A percentile compares a stretch with the other conserved stretches of the same genome.
Conservation (phyloP, 2,113 vertebrate species). For the Pseudorasbora parva region DNA sequence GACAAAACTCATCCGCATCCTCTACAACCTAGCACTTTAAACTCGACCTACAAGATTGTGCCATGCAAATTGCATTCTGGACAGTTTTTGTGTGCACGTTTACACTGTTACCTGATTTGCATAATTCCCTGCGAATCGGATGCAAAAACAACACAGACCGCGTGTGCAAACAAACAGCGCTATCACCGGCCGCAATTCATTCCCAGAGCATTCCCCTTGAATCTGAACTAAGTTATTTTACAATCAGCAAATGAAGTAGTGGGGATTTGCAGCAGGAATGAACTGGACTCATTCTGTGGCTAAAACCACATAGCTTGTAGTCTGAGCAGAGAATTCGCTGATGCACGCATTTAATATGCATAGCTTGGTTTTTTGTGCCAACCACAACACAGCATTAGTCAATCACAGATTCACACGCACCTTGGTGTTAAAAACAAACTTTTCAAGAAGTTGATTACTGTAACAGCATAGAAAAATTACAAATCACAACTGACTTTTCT, state of each 20-base stretch:
- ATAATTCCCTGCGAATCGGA: neutral
- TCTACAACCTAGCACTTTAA: neutral
- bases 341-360: conserved; percentile 24
- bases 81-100: conserved; percentile 4
- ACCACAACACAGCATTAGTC: neutral
- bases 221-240: neutral
- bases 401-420: neutral
- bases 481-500: neutral
- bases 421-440: neutral
- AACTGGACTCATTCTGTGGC: conserved; percentile 11
- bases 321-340: neutral
- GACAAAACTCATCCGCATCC: neutral
- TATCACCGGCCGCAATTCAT: neutral
- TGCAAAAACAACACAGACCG: neutral
- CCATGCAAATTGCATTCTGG: neutral
- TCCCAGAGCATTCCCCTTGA: neutral
- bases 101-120: neutral
- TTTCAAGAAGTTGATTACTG: conserved; percentile 27
- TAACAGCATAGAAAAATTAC: neutral
- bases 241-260: conserved; percentile 9
- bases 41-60: neutral
- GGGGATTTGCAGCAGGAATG: conserved; percentile 12
- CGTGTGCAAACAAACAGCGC: neutral
- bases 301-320: conserved; percentile 11
- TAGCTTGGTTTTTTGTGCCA: neutral